These are phyloP conservation scores for Melopsittacus undulatus DNA, from an alignment of 2,797 vertebrate genomes.

Conservation along the genomic window DNA sequence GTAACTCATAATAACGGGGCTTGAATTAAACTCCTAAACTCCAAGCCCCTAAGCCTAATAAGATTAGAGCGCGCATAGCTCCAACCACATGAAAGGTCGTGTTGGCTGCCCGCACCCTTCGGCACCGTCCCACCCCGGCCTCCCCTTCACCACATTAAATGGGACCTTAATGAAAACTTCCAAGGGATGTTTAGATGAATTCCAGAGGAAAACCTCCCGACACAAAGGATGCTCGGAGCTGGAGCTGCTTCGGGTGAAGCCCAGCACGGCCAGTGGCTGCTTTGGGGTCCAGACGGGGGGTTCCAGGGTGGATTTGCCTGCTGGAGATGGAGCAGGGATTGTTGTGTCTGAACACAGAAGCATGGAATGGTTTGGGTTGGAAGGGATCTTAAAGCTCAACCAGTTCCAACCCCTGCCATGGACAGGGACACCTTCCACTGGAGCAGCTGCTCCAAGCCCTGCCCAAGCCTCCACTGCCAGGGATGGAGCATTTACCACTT, in stretches of 20 bases:
- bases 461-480: not conserved
- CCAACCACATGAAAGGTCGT: not conserved
- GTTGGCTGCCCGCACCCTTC: not conserved
- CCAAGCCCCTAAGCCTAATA: not conserved
- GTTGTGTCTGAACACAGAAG: not conserved
- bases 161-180: not conserved
- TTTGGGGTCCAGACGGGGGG: not conserved
- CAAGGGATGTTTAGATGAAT: not conserved
- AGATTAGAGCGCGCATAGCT: not conserved
- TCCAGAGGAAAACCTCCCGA: not conserved
- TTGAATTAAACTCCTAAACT: conserved; percentile 31
- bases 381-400: not conserved
- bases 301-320: not conserved
- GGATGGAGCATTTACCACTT: not conserved
- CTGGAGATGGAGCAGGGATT: not conserved
- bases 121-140: not conserved
- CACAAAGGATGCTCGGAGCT: not conserved
- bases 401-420: not conserved
- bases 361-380: not conserved
- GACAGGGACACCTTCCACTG: too few relatives aligned
- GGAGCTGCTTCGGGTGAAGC: not conserved
- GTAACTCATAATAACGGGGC: not conserved
- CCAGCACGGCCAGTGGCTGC: rapidly evolving
- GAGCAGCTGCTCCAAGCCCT: not conserved
- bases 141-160: not conserved